Conservation (phyloP, 1,140 invertebrate species). For the Drosophila tropicalis region DNA sequence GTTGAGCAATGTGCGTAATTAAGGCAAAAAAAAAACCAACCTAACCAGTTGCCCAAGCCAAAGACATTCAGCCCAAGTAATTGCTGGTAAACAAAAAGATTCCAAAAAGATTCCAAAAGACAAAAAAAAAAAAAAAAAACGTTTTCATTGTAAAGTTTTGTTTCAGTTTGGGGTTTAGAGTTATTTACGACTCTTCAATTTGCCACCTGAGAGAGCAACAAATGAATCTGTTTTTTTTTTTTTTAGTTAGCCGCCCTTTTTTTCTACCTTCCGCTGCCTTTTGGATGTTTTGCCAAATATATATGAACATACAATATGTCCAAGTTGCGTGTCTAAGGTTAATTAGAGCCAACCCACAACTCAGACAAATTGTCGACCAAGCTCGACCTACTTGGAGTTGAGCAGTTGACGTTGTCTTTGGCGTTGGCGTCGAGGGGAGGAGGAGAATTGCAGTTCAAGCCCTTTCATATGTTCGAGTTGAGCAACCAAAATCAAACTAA, state of each 20-base stretch:
- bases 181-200: conserved; percentile 39
- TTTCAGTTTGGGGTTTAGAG: conserved; percentile 24
- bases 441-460: not conserved
- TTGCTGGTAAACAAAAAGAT: conserved; percentile 39
- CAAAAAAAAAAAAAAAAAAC: too few relatives aligned
- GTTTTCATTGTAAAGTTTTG: conserved; percentile 33
- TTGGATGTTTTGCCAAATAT: conserved; percentile 25
- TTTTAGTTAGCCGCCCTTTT: conserved; percentile 22
- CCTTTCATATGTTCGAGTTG: not conserved
- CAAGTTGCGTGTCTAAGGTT: conserved; percentile 56
- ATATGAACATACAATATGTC: not conserved
- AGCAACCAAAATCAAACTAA: conserved; percentile 46
- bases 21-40: conserved; percentile 11
- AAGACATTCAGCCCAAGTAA: conserved; percentile 12
- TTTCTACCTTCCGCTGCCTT: conserved; percentile 10
- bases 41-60: conserved; percentile 45
- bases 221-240: conserved; percentile 33
- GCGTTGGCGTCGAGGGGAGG: not conserved
- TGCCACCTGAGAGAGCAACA: conserved; percentile 38
- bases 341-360: conserved; percentile 49
- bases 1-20: conserved; percentile 57
- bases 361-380: conserved; percentile 5
- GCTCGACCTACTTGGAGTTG: conserved; percentile 61
- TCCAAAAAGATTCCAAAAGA: conserved; percentile 36
- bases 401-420: not conserved